Evolutionary conservation across 2,797 vertebrate species (phyloP), one percentile per base, ranked within the genome.

Genomic region (Telmatherina bonti): DNA sequence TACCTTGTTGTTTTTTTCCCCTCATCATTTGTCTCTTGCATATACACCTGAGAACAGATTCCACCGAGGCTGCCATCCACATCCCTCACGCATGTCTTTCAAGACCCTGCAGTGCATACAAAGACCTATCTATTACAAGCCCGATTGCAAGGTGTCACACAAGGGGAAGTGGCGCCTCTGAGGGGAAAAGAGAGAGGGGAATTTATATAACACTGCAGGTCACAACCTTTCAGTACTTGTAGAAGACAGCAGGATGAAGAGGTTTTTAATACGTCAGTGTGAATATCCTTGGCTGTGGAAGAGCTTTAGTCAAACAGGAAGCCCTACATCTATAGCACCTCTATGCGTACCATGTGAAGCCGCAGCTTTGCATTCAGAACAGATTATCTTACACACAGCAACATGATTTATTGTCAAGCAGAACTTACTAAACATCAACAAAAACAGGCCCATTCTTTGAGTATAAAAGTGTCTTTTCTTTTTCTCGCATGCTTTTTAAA

Each of bases 111-210:
- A 43, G 52, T 51, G 26, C 72, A 71, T 52, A 88, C 81, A 87
- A 90, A 87, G 62, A 72, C 43, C 74, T 76, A 57, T 83, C 85
- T 88, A 83, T 83, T 59, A 35, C 61, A 13, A 30, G 49, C n/a
- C 64, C 79, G 76, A 76, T 79, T 74, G 56, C 53, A 74, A 86
- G 82, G 77, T 88, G 85, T 85, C 80, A 69, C 66, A 13, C 67
- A 78, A 82, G 69, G 27, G 74, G 72, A 82, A 85, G 71, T 63
- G 49, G 24, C 83, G 72, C 53, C 62, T 51, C 58, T 56, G 58
- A 38, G 20, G 31, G 41, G 56, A 41, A 75, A 24, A 15, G 13
- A 62, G 41, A 64, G 12, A 56, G 16, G 20, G 12, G 35, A 68
- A 51, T 80, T 85, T 78, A 77, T 72, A 76, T 75, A 85, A 90